Base-by-base conservation (phyloP, 2,113 vertebrate genomes). In the Pollachius pollachius region DNA sequence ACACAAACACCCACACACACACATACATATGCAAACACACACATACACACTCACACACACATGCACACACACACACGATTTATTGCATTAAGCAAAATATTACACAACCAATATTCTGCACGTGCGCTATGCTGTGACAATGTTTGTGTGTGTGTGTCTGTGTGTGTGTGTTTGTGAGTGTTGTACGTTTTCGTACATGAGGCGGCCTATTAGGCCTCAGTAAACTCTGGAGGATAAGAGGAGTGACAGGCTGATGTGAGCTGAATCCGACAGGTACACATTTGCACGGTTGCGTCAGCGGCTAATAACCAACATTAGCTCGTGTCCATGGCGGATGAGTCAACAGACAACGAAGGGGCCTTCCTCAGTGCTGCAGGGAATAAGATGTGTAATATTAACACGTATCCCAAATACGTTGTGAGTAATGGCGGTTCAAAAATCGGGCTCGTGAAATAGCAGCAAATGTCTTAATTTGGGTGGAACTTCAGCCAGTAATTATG, bases 261-360 rank as follows among this genome's bases (percentile, higher is more conserved):
- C 37, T 73, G 68, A 73, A 69, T 81, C 67, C 75, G 75, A 66
- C 70, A 67, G 63, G 68, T 77, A 79, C 76, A 75, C 81, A 73
- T 61, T 75, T 65, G 64, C 69, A 69, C 37, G 16, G 52, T 18
- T 69, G 54, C 70, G 69, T 67, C 68, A 75, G 79, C 73, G 64
- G 70, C 76, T 81, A 77, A 79, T 74, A 71, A 77, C 41, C 21
- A 59, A 71, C 56, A 81, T 79, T 70, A 81, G 76, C 64, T 67
- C 59, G 63, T 64, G 72, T 68, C 72, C 76, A 81, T 67, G 75
- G 52, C 62, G 68, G 64, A 72, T 81, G 69, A 72, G 57, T 18
- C 63, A 73, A 65, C 72, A 61, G 57, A 59, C 63, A 54, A 68
- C 71, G 6, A 30, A 61, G 57, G 73, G 19, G 37, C 37, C 56